Conservation (phyloP, 2,797 vertebrate species). For the Spondyliosoma cantharus region DNA sequence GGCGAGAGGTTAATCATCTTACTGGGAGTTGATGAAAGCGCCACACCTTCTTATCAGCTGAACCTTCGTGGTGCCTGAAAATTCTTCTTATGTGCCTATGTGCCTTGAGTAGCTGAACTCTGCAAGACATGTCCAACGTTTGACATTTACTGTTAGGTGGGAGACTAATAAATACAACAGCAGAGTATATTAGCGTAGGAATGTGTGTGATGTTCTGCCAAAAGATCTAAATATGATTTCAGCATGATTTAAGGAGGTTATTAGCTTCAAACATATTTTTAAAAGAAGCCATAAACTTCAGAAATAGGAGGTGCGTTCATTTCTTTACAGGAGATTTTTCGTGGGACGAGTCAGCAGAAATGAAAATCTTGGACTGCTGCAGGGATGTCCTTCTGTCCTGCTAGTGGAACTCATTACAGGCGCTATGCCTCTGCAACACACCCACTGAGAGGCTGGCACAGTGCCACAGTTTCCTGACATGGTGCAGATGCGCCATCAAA, state of each 20-base stretch:
- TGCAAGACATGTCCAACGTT: conserved; percentile 50
- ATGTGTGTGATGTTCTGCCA: conserved; percentile 76
- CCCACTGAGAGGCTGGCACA: conserved; percentile 64
- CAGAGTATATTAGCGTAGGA: conserved; percentile 50
- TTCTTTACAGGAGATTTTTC: conserved; percentile 54
- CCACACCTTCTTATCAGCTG: conserved; percentile 47
- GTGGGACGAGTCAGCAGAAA: conserved; percentile 50
- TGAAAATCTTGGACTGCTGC: conserved; percentile 43
- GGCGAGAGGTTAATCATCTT: conserved; percentile 35
- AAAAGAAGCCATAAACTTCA: conserved; percentile 66
- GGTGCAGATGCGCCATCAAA: conserved; percentile 73
- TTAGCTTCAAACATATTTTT: conserved; percentile 58
- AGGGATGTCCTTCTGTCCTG: conserved; percentile 46
- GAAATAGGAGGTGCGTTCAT: conserved; percentile 42
- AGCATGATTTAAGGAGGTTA: conserved; percentile 60
- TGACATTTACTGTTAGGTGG: conserved; percentile 73
- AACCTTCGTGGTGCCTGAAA: conserved; percentile 40
- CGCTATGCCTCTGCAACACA: conserved; percentile 53
- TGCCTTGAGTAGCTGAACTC: conserved; percentile 49
- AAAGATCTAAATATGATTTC: conserved; percentile 71
- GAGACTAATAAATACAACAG: conserved; percentile 69
- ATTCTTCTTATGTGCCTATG: conserved; percentile 44
- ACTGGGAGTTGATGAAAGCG: conserved; percentile 39
- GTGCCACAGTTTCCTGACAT: conserved; percentile 54
- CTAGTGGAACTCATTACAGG: conserved; percentile 72